phyloP scores from a whole-genome alignment of 2,113 vertebrate genomes.

The Psilopogon haemacephalus region DNA sequence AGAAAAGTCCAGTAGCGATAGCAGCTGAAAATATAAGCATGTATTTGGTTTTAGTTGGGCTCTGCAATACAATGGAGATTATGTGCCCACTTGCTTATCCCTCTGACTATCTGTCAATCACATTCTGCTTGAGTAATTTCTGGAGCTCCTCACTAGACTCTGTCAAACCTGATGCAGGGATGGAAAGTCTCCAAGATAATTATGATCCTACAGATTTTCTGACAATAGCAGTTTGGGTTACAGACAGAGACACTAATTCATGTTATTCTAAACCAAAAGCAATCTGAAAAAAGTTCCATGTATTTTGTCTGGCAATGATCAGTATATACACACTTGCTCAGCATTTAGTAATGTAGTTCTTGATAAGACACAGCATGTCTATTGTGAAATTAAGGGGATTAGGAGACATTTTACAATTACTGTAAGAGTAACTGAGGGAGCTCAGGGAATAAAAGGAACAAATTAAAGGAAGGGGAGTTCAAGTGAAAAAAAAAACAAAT shows the following conservation, averaged over 20 bases:
- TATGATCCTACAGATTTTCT: background rate
- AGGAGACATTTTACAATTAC: background rate
- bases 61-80: background rate
- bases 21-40: background rate
- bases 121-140: background rate
- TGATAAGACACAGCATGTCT: background rate
- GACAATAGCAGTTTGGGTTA: background rate
- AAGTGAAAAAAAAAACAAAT: background rate
- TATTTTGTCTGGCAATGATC: background rate
- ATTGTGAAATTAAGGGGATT: background rate
- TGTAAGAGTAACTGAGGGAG: background rate
- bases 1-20: background rate
- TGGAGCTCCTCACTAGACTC: background rate
- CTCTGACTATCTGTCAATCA: background rate
- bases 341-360: background rate
- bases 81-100: background rate
- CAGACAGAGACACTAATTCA: background rate
- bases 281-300: background rate
- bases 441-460: background rate
- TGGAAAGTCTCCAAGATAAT: background rate
- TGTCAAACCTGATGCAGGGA: background rate
- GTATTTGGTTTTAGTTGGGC: background rate
- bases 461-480: background rate
- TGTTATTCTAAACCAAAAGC: background rate
- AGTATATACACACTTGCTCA: background rate